These are phyloP conservation scores for Tridacna crocea DNA, from an alignment of 2,888 invertebrate species.

Conservation along the genomic window DNA sequence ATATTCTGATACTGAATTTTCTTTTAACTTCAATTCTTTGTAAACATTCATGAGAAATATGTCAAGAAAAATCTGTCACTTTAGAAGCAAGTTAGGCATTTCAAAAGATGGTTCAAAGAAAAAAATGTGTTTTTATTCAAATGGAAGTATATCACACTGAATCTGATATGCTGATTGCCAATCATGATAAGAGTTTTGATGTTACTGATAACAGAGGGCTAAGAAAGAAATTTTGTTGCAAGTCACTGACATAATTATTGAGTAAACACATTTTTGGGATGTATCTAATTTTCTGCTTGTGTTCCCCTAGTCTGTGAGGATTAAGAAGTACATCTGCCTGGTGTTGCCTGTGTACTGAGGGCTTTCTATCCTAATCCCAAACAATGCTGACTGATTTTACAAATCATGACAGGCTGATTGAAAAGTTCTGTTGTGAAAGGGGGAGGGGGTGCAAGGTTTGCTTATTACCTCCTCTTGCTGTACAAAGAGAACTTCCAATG, in stretches of 20 bases:
- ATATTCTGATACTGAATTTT: no score
- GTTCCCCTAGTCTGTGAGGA: conserved; percentile 4
- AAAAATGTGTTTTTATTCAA: background rate
- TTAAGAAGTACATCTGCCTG: background rate
- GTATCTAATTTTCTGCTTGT: conserved; percentile 1
- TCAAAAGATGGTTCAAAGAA: background rate
- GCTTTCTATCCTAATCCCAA: background rate
- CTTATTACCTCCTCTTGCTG: background rate
- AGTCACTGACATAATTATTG: conserved; percentile 21
- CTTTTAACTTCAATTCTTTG: no score
- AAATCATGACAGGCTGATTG: no score
- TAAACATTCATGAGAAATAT: no score
- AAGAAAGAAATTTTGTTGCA: conserved; percentile 21
- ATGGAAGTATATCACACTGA: conserved; percentile 17
- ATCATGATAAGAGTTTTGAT: conserved; percentile 24
- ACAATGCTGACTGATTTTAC: background rate
- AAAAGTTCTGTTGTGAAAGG: background rate
- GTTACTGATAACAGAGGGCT: background rate
- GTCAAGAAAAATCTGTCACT: no score
- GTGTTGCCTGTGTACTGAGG: background rate
- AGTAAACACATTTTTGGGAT: conserved; percentile 23
- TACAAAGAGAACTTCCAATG: background rate
- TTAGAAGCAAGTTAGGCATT: background rate
- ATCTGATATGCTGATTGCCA: conserved; percentile 27
- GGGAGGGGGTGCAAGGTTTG: no score